Evolutionary conservation across 1,140 invertebrate species (phyloP).

Genomic region (Epicauta chinensis): DNA sequence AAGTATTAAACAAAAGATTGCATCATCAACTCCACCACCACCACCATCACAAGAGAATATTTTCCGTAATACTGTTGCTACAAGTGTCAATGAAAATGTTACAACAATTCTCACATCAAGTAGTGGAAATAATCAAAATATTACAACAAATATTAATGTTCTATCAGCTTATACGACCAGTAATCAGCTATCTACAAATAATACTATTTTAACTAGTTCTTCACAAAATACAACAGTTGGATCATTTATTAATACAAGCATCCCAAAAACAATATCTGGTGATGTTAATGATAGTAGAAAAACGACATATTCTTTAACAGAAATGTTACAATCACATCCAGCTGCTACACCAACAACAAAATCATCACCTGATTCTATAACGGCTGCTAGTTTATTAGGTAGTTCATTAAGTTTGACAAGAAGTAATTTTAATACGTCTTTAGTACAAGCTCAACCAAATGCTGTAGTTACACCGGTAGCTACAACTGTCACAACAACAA

Average conservation of each 20-base stretch:
- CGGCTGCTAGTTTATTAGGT: constrained; percentile 38
- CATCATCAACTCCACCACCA: constrained; percentile 8
- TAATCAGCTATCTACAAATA: neutral
- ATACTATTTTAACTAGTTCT: neutral
- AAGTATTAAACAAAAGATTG: constrained; percentile 30
- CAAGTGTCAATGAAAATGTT: neutral
- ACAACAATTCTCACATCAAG: neutral
- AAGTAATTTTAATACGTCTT: constrained; percentile 29
- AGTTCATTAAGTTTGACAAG: constrained; percentile 34
- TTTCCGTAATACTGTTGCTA: neutral
- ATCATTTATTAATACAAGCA: constrained; percentile 13
- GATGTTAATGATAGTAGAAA: constrained; percentile 19
- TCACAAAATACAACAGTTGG: constrained; percentile 6
- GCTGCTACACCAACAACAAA: constrained; percentile 37
- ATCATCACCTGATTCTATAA: constrained; percentile 37
- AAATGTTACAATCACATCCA: constrained; percentile 41
- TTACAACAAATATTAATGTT: neutral
- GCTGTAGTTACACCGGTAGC: constrained; percentile 34
- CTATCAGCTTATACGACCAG: neutral
- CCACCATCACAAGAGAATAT: neutral
- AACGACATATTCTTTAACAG: constrained; percentile 37
- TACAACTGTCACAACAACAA: neutral
- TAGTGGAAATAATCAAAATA: neutral
- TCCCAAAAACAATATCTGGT: constrained; percentile 5
- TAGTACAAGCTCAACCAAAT: constrained; percentile 45